Percentiles rank a stretch among this genome's conserved stretches.
These are phyloP conservation scores for Hemicordylus capensis DNA, from an alignment of 2,113 vertebrate genomes.

Conservation along the genomic window DNA sequence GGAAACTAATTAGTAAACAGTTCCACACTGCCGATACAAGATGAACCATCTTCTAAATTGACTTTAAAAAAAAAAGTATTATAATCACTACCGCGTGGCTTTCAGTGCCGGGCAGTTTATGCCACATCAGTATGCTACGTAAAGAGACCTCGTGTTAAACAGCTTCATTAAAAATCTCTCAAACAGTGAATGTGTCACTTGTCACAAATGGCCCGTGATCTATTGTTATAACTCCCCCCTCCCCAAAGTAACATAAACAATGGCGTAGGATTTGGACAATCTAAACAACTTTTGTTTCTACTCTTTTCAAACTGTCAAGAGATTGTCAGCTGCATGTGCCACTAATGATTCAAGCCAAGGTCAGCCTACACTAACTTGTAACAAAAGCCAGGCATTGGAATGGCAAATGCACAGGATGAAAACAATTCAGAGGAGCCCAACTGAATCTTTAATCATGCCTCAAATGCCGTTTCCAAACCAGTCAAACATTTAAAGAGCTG, in stretches of 20 bases:
- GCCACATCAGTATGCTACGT: constrained; percentile 57
- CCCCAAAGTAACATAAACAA: constrained; percentile 41
- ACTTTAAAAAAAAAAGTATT: constrained; percentile 65
- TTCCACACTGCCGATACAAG: constrained; percentile 64
- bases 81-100: constrained; percentile 75
- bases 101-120: constrained; percentile 62
- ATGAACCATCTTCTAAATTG: constrained; percentile 71
- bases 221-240: too few relatives aligned
- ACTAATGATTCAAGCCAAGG: constrained; percentile 51
- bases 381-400: constrained; percentile 65
- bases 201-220: constrained; percentile 54
- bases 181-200: constrained; percentile 58
- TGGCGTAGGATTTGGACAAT: constrained; percentile 41
- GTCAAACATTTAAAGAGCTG: constrained; percentile 72
- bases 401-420: constrained; percentile 62
- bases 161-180: constrained; percentile 62
- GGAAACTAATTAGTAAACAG: constrained; percentile 76
- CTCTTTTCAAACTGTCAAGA: constrained; percentile 9
- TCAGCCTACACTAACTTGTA: constrained; percentile 75
- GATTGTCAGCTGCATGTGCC: constrained; percentile 9
- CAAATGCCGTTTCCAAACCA: constrained; percentile 63
- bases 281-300: constrained; percentile 40
- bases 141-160: constrained; percentile 71
- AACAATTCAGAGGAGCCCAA: constrained; percentile 64
- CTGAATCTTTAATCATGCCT: constrained; percentile 64